These are phyloP conservation scores for Drosophila subobscura DNA, from an alignment of 1,140 invertebrate species.

Conservation along the genomic window DNA sequence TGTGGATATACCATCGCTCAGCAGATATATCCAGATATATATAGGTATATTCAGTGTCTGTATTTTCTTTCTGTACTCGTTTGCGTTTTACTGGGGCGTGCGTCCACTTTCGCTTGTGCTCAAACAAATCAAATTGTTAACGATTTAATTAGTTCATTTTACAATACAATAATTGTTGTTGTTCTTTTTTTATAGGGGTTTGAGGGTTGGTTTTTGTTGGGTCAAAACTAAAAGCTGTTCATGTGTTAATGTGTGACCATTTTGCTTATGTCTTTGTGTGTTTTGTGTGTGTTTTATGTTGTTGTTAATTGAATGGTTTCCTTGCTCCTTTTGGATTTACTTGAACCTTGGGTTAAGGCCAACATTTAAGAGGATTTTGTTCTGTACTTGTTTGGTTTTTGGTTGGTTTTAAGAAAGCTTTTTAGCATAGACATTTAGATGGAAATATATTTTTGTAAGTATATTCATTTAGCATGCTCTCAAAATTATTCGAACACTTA, in stretches of 20 bases:
- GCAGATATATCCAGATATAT: conserved; percentile 60
- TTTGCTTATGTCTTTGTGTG: conserved; percentile 32
- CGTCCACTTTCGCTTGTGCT: conserved; percentile 71
- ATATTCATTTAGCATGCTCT: conserved; percentile 81
- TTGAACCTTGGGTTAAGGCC: conserved; percentile 41
- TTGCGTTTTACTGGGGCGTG: conserved; percentile 42
- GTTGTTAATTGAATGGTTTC: conserved; percentile 43
- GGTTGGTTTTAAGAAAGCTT: conserved; percentile 49
- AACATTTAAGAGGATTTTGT: conserved; percentile 43
- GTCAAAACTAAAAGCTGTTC: conserved; percentile 54
- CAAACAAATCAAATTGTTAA: conserved; percentile 80
- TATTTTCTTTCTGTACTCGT: conserved; percentile 7
- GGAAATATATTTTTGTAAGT: conserved; percentile 82
- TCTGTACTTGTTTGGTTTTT: conserved; percentile 22
- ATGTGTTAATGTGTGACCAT: conserved; percentile 6
- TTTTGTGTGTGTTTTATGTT: conserved; percentile 34
- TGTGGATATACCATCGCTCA: conserved; percentile 37
- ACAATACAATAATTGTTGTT: conserved; percentile 68
- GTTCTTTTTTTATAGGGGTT: conserved; percentile 22
- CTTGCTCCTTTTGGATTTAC: conserved; percentile 17
- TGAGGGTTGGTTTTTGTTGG: conserved; percentile 15
- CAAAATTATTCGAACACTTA: conserved; percentile 82
- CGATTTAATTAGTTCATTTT: conserved; percentile 72
- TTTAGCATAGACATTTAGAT: conserved; percentile 82
- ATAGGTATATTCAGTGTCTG: conserved; percentile 32